phyloP scores from a whole-genome alignment of 2,888 invertebrate species.

The Brenthis daphne region DNA sequence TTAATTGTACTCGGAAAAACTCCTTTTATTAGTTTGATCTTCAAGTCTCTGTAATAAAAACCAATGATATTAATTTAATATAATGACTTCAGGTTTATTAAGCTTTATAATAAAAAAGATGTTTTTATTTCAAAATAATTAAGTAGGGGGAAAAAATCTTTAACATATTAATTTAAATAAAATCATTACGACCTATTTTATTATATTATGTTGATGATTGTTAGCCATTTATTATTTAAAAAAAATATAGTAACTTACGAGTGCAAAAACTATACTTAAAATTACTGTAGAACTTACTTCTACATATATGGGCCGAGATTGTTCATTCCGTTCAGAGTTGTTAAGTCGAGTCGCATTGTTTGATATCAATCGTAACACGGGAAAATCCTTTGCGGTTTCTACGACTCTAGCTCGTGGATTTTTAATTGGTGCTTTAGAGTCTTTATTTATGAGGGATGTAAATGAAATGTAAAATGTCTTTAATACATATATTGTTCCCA shows the following conservation, averaged over 20 bases:
- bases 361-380: slow-evolving; percentile 58
- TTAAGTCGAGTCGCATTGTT: slow-evolving; percentile 42
- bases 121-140: no score
- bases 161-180: background rate
- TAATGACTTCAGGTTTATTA: background rate
- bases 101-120: no score
- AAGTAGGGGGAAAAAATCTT: background rate
- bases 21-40: slow-evolving; percentile 41
- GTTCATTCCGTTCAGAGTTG: slow-evolving; percentile 34
- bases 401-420: slow-evolving; percentile 48
- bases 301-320: slow-evolving; percentile 60
- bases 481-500: no score
- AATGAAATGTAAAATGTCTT: no score
- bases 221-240: no score
- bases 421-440: slow-evolving; percentile 55
- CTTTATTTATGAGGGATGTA: no score
- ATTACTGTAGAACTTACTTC: slow-evolving; percentile 54
- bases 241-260: no score
- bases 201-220: no score
- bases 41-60: slow-evolving; percentile 54
- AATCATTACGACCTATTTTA: background rate
- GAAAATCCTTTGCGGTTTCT: slow-evolving; percentile 70
- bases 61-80: background rate
- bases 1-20: slow-evolving; percentile 18
- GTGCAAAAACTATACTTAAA: background rate